Conservation (phyloP, 2,113 vertebrate genomes). For the Sorex araneus region DNA sequence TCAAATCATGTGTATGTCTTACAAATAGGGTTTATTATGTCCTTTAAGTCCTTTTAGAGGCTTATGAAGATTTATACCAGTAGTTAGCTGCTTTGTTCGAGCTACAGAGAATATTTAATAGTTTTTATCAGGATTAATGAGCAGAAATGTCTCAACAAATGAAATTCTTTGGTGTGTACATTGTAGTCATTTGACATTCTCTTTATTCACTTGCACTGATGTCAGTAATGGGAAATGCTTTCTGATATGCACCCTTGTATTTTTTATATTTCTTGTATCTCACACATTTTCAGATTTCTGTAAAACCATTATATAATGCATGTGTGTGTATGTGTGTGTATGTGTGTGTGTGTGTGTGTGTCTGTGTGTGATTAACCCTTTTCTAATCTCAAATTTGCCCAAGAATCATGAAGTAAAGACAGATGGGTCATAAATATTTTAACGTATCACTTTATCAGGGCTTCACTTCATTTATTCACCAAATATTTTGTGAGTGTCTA, state of each 20-base stretch:
- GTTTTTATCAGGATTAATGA: constrained; percentile 81
- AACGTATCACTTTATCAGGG: neutral
- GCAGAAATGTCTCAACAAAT: constrained; percentile 78
- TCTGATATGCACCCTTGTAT: constrained; percentile 62
- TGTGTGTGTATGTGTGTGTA: too few relatives aligned
- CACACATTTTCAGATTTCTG: constrained; percentile 36
- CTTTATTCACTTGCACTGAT: constrained; percentile 57
- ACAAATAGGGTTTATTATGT: constrained; percentile 80
- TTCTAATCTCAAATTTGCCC: constrained; percentile 21
- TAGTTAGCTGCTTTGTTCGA: constrained; percentile 82
- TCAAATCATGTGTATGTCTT: constrained; percentile 79
- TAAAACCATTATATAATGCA: neutral
- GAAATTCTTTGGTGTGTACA: constrained; percentile 63
- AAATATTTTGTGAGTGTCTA: neutral
- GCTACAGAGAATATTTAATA: constrained; percentile 81
- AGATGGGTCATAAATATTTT: neutral
- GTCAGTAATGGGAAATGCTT: constrained; percentile 11
- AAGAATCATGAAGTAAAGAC: neutral
- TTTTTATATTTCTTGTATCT: constrained; percentile 65
- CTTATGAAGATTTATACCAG: constrained; percentile 82
- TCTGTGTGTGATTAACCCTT: neutral
- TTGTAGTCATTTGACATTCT: constrained; percentile 62
- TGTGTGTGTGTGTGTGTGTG: too few relatives aligned
- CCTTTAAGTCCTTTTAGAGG: constrained; percentile 77
- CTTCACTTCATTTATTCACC: neutral